Evolutionary conservation across 2,797 vertebrate genomes (phyloP), one percentile per base, ranked within the genome.

Genomic region (Buceros bicornis): DNA sequence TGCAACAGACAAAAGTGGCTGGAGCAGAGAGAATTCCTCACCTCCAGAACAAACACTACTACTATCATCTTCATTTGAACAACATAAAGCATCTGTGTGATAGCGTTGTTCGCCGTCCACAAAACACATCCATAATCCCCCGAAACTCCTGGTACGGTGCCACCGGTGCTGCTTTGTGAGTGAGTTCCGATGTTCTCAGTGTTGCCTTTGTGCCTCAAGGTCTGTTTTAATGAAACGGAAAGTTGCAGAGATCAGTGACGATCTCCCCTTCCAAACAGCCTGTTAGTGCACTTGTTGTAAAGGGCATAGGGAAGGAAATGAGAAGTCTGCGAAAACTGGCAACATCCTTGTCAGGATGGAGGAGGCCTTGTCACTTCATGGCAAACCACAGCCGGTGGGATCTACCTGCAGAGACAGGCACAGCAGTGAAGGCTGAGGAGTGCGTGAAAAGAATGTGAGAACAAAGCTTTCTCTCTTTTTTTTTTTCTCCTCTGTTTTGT

Each of bases 1-100:
- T 83, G 91, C 94, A 97, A 97, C 96, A 97, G 97, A 94, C 87
- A 96, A 91, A 96, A 97, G 95, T 47, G 57, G 93, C 95, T 97
- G 97, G 96, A 98, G 70, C 40, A 6, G 42, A 71, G 92, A 93
- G 94, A 98, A 95, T 80, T 97, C 95, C 95, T 97, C 95, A 90
- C 96, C 96, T 98, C 81, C 43, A 65, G 69, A 97, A 95, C 95
- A 97, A 97, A 94, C 62, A 28, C 87, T 96, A 43, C 53, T 65
- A 85, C 58, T 87, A 51, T 83, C 91, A 93, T 84, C 94, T 94
- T 96, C 79, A 33, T 61, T 79, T 87, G 93, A 96, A 83, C 84
- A 94, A 62, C 89, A 84, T 29, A 80, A 95, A 96, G 84, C 62
- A 89, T 86, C 57, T 82, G 95, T 60, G 62, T 48, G 50, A 37